A percentile compares a stretch with the other conserved stretches of the same genome.
phyloP scores from a whole-genome alignment of 2,888 invertebrate genomes.

The Lapara coniferarum region DNA sequence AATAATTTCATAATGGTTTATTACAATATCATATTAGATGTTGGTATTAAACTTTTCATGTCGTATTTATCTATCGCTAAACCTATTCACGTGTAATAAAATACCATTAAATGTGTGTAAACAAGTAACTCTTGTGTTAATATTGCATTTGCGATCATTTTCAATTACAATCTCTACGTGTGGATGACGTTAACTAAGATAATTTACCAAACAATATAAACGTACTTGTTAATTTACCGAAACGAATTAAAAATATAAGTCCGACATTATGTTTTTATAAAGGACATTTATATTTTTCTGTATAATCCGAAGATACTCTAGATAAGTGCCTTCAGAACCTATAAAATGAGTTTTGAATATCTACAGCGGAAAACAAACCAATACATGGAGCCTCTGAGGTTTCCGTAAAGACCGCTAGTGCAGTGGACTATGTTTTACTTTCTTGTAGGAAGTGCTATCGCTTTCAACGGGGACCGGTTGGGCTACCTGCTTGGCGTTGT shows the following conservation, averaged over 20 bases:
- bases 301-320: background rate
- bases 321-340: no score
- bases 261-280: background rate
- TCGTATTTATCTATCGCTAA: slow-evolving; percentile 44
- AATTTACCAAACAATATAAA: background rate
- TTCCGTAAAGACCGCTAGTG: slow-evolving; percentile 64
- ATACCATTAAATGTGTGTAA: slow-evolving; percentile 51
- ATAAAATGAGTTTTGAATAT: background rate
- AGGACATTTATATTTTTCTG: background rate
- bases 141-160: slow-evolving; percentile 39
- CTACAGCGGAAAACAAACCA: slow-evolving; percentile 12
- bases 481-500: slow-evolving; percentile 45
- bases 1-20: slow-evolving; percentile 44
- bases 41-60: slow-evolving; percentile 51
- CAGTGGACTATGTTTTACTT: slow-evolving; percentile 71
- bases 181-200: background rate
- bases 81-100: slow-evolving; percentile 51
- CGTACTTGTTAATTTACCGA: background rate
- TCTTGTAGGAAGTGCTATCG: slow-evolving; percentile 82
- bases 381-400: slow-evolving; percentile 41
- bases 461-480: slow-evolving; percentile 81
- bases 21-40: slow-evolving; percentile 30
- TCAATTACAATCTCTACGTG: slow-evolving; percentile 34
- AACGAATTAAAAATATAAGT: background rate
- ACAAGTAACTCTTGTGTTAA: slow-evolving; percentile 45